Evolutionary conservation across 1,140 invertebrate genomes (phyloP).

Genomic region (Calephelis virginiensis): DNA sequence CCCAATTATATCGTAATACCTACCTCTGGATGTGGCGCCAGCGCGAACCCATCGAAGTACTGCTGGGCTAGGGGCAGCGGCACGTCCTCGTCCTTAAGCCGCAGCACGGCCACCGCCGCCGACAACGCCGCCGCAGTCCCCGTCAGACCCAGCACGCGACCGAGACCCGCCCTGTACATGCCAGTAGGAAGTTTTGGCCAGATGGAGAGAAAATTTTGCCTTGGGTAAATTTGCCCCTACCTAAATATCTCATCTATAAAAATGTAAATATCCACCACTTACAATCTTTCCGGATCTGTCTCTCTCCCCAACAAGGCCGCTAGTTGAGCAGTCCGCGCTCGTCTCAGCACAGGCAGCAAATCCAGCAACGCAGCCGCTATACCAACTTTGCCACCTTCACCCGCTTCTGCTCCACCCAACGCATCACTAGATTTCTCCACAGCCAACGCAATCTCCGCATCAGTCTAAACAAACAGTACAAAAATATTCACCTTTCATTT

Average conservation of each 20-base stretch:
- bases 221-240: too few species aligned
- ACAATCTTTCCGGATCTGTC: slow-evolving; percentile 23
- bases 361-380: slow-evolving; percentile 21
- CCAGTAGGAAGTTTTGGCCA: too few species aligned
- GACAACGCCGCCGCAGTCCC: slow-evolving; percentile 80
- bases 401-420: slow-evolving; percentile 22
- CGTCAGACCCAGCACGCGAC: slow-evolving; percentile 31
- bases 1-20: background rate
- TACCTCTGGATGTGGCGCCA: slow-evolving; percentile 27
- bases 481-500: too few species aligned
- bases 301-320: slow-evolving; percentile 25
- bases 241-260: too few species aligned
- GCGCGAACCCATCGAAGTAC: slow-evolving; percentile 28
- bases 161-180: slow-evolving; percentile 21
- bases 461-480: background rate
- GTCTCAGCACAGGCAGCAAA: slow-evolving; percentile 27
- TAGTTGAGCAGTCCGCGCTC: slow-evolving; percentile 17
- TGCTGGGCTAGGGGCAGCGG: slow-evolving; percentile 28
- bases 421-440: slow-evolving; percentile 11
- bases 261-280: slow-evolving; percentile 2
- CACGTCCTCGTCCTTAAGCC: slow-evolving; percentile 33
- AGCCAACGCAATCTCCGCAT: slow-evolving; percentile 25
- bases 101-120: slow-evolving; percentile 74
- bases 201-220: too few species aligned
- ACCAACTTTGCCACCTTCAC: slow-evolving; percentile 20